Evolutionary conservation across 2,888 invertebrate species (phyloP), one percentile per base, ranked within the genome.

Genomic region (Griposia aprilina): DNA sequence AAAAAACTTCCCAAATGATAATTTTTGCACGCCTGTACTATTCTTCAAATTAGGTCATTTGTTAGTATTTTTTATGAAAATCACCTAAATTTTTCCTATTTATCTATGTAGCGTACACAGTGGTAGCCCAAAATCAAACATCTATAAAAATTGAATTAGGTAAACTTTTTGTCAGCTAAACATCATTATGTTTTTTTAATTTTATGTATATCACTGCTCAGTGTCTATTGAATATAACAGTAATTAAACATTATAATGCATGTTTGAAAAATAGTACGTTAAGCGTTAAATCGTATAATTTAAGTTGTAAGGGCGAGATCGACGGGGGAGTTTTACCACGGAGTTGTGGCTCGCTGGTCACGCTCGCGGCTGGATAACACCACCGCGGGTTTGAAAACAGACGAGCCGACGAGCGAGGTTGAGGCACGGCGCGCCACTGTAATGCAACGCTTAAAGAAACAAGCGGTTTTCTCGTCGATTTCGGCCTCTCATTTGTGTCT

Each of bases 401-500:
- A 69, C 6, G 10, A 55, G 11, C 15, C 7, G 30, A 30, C 1
- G 30, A 52, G 52, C 1, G 23, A 50, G 7, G 0, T 41, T 50
- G 15, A 3, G 23, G 1, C 13, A 62, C 30, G 13, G 13, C 23
- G 13, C 65, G 20, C 48, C 26, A 17, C 59, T 60, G 17, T 15
- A 41, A 11, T 15, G 13, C 15, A 1, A 13, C 65, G 20, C 26
- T 65, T 26, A 30, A 48, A 48, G 6, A 59, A 36, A 11, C 4
- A 17, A 48, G 52, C 13, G 13, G 48, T 67, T 30, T n/a, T n/a
- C 76, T 62, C 50, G 55, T 68, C 41, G 50, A 68, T 76, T 67
- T 10, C 52, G 26, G 48, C 41, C 36, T 82, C 50, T 36, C 23
- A 59, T 65, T n/a, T 60, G 55, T 83, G 69, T 78, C 78, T 83